A percentile compares a stretch with the other conserved stretches of the same genome.
phyloP scores from a whole-genome alignment of 2,797 vertebrate genomes.

The Morelia viridis region DNA sequence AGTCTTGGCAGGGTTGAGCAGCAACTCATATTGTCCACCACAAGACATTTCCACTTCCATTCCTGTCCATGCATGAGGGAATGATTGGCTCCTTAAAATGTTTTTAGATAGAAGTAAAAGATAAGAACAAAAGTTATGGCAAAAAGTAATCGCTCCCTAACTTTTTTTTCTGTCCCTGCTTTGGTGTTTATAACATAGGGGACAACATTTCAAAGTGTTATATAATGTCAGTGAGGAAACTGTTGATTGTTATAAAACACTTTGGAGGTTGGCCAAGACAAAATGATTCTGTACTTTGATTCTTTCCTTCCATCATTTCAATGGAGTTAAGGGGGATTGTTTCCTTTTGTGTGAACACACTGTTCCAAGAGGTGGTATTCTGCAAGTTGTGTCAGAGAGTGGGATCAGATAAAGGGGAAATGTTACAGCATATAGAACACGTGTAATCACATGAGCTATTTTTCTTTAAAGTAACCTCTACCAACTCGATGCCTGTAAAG shows the following conservation, averaged over 20 bases:
- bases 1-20: not conserved
- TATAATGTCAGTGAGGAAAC: not conserved
- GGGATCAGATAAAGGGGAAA: slow-evolving; percentile 45
- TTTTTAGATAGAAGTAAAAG: no score
- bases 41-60: not conserved
- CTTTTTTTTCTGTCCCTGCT: not conserved
- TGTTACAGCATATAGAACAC: slow-evolving; percentile 31
- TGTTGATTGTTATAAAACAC: not conserved
- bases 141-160: not conserved
- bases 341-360: not conserved
- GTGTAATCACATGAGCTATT: not conserved
- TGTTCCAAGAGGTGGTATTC: not conserved
- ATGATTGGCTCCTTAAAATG: not conserved
- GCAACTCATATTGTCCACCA: not conserved
- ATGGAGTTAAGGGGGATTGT: not conserved
- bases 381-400: not conserved
- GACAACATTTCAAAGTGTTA: not conserved
- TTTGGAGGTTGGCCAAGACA: not conserved
- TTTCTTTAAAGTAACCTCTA: not conserved
- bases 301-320: not conserved
- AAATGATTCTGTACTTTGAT: not conserved
- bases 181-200: not conserved
- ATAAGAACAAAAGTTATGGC: not conserved
- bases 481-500: not conserved
- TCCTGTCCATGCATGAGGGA: not conserved